Base-by-base conservation (phyloP, 2,888 invertebrate species). In the Erpobdella octoculata region DNA sequence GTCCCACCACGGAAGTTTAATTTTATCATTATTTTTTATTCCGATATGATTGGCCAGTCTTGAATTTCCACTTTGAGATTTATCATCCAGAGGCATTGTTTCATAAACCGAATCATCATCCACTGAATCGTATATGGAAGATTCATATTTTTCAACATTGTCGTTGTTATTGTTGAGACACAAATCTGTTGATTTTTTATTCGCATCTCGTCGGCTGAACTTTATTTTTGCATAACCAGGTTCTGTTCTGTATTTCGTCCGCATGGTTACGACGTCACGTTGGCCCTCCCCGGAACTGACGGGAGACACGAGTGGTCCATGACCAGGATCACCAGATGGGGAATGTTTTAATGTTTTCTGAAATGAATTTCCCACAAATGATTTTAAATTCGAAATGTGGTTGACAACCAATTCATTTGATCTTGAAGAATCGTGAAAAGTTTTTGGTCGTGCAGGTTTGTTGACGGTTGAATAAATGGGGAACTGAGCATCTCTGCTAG, bases 171-270 rank as follows among this genome's bases (percentile, higher is more conserved):
- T n/a, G 33, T 3, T 62, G n/a, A 33, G 5, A 33, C n/a, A 15
- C 31, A 33, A 62, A 28, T 62, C 35, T 6, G 33, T 28, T n/a
- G 33, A 35, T 31, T 62, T 62, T 62, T 31, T n/a, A 62, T 62
- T 61, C 6, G 33, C 21, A 62, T 62, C 31, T 28, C 31, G 5
- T 62, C n/a, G 25, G 62, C 33, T 28, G 62, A 62, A 33, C 21
- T 28, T 28, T 9, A 37, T 65, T 65, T 35, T 65, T 36, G 66
- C n/a, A 33, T 36, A 65, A 25, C 37, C 65, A 78, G 31, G 76
- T 79, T 65, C 38, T 4, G 36, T 33, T n/a, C 28, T 36, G 66
- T 25, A 1, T 80, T 80, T 12, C 21, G 35, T 33, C 62, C 53
- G 21, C 53, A 9, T 28, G 1, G 21, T 28, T n/a, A n/a, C n/a